phyloP scores from a whole-genome alignment of 2,888 invertebrate species.

The Phalera bucephala region DNA sequence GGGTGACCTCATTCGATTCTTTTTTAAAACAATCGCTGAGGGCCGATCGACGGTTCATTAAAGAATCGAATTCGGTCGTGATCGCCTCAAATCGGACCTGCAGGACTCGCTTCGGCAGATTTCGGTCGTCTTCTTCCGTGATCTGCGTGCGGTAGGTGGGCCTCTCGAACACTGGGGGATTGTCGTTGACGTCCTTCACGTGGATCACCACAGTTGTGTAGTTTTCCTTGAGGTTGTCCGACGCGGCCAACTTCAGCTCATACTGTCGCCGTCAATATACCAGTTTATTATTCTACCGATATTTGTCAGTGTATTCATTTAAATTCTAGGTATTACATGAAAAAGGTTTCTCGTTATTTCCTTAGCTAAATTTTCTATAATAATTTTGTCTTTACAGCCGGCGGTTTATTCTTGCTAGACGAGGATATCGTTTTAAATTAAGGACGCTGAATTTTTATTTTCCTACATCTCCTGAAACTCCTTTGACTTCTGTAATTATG shows the following conservation, averaged over 20 bases:
- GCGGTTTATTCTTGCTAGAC: background rate
- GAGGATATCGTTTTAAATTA: conserved; percentile 9
- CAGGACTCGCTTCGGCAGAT: conserved; percentile 95
- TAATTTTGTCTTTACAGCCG: no score
- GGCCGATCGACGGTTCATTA: conserved; percentile 7
- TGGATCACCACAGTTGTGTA: conserved; percentile 98
- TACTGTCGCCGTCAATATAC: conserved; percentile 84
- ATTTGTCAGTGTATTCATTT: background rate
- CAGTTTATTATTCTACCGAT: conserved; percentile 17
- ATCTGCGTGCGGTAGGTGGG: conserved; percentile 97
- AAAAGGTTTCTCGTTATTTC: background rate
- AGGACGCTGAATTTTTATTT: conserved; percentile 17
- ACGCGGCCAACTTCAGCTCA: conserved; percentile 96
- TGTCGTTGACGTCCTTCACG: conserved; percentile 99
- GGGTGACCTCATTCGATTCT: conserved; percentile 51
- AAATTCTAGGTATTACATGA: background rate
- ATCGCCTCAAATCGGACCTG: conserved; percentile 88
- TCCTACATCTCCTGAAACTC: conserved; percentile 31
- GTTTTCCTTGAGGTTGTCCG: conserved; percentile 98
- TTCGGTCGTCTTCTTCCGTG: conserved; percentile 97
- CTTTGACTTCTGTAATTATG: conserved; percentile 47
- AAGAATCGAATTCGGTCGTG: conserved; percentile 64
- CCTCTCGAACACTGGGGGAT: conserved; percentile 97
- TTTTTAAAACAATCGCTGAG: conserved; percentile 36
- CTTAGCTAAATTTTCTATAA: background rate